Percentiles rank a stretch among this genome's conserved stretches.
Conservation (phyloP, 2,888 invertebrate species). For the Phalangium opilio region DNA sequence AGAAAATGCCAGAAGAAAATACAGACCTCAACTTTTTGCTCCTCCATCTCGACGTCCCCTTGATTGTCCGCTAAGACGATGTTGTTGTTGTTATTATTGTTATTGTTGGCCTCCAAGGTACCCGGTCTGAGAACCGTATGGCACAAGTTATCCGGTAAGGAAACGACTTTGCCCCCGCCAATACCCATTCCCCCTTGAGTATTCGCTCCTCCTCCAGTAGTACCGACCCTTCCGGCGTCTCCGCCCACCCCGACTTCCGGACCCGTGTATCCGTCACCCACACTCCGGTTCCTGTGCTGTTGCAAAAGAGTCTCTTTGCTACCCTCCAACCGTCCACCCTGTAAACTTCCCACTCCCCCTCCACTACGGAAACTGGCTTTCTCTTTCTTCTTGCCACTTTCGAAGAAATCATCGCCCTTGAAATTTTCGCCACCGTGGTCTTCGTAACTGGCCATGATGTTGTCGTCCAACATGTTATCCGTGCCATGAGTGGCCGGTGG, state of each 20-base stretch:
- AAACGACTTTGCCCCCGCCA: no score
- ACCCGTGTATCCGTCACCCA: no score
- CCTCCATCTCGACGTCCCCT: not conserved
- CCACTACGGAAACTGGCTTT: not conserved
- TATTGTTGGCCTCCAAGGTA: not conserved
- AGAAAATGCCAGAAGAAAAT: not conserved
- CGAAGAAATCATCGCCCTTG: not conserved
- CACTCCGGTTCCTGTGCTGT: no score
- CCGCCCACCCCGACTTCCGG: no score
- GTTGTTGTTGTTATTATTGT: not conserved
- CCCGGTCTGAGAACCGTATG: not conserved
- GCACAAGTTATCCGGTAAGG: not conserved
- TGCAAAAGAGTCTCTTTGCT: no score
- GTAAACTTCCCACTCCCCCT: no score
- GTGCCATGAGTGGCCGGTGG: constrained; percentile 26
- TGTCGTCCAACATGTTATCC: constrained; percentile 34
- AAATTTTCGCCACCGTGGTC: constrained; percentile 19
- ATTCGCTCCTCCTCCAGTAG: no score
- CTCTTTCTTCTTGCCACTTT: not conserved
- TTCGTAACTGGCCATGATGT: constrained; percentile 22
- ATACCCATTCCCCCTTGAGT: no score
- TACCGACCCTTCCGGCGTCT: no score
- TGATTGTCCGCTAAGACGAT: no score
- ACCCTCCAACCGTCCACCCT: no score
- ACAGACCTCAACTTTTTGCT: constrained; percentile 2